phyloP scores from a whole-genome alignment of 2,888 invertebrate species.

The Rapana venosa region DNA sequence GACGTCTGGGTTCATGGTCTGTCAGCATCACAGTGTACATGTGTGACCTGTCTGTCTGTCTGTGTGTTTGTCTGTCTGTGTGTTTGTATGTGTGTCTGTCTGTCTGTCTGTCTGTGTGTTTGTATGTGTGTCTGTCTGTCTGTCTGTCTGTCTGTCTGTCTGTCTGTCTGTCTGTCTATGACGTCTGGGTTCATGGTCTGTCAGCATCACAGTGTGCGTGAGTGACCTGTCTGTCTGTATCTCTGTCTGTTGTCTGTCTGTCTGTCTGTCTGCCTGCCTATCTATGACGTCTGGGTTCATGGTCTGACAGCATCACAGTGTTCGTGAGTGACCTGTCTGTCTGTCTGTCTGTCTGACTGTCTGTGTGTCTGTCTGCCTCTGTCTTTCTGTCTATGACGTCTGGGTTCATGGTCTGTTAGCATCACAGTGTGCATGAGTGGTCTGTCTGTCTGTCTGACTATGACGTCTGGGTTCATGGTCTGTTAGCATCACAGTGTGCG shows the following conservation, averaged over 20 bases:
- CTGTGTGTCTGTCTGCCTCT: no score
- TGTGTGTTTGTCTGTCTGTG: not conserved
- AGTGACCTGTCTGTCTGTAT: no score
- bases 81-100: not conserved
- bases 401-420: no score
- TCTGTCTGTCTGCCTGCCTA: no score
- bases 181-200: not conserved
- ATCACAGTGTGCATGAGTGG: not conserved
- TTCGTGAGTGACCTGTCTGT: no score
- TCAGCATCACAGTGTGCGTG: no score
- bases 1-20: slow-evolving; percentile 95
- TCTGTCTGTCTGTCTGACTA: not conserved
- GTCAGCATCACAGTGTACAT: slow-evolving; percentile 56
- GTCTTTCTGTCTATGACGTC: no score
- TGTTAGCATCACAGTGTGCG: not conserved
- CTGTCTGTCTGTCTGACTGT: no score
- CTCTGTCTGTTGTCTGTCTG: no score
- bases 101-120: not conserved
- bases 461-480: not conserved
- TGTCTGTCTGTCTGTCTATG: not conserved
- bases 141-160: not conserved
- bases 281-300: no score
- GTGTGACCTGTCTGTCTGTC: not conserved
- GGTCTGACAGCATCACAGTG: no score
- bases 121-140: not conserved